Percentiles rank a stretch among this genome's conserved stretches.
Conservation (phyloP, 2,888 invertebrate species). For the Lasioglossum calceatum region DNA sequence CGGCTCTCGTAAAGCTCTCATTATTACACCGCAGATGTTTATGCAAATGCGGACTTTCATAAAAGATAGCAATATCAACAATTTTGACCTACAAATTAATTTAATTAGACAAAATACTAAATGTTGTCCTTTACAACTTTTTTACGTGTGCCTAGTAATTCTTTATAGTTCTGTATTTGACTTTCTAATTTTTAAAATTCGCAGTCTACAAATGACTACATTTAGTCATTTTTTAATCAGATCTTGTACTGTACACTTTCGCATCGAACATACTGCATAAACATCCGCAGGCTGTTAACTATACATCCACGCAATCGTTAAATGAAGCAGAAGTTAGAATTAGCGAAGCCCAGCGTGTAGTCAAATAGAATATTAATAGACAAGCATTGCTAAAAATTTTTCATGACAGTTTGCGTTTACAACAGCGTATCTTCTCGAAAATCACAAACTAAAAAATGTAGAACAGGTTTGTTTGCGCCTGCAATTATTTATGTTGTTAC, state of each 20-base stretch:
- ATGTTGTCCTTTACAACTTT: neutral
- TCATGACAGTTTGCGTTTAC: neutral
- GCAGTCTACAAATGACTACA: neutral
- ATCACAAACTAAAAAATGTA: neutral
- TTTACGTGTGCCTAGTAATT: neutral
- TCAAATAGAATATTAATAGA: slow-evolving; percentile 18
- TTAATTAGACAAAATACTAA: neutral
- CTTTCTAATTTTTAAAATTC: neutral
- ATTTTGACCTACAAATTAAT: neutral
- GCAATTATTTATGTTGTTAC: neutral
- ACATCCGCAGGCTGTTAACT: neutral
- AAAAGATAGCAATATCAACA: neutral
- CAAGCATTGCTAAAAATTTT: slow-evolving; percentile 18
- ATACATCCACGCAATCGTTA: slow-evolving; percentile 4
- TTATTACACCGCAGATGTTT: neutral
- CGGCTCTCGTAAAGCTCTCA: neutral
- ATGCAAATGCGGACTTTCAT: neutral
- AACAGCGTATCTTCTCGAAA: too few relatives aligned
- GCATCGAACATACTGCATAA: neutral
- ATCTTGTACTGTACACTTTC: neutral
- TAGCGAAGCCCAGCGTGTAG: slow-evolving; percentile 23
- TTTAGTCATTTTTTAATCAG: neutral
- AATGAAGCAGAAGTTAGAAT: slow-evolving; percentile 39
- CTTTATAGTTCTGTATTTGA: neutral
- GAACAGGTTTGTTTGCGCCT: neutral